These are phyloP conservation scores for Drosophila nebulosa DNA, from an alignment of 1,140 invertebrate genomes.

Conservation along the genomic window DNA sequence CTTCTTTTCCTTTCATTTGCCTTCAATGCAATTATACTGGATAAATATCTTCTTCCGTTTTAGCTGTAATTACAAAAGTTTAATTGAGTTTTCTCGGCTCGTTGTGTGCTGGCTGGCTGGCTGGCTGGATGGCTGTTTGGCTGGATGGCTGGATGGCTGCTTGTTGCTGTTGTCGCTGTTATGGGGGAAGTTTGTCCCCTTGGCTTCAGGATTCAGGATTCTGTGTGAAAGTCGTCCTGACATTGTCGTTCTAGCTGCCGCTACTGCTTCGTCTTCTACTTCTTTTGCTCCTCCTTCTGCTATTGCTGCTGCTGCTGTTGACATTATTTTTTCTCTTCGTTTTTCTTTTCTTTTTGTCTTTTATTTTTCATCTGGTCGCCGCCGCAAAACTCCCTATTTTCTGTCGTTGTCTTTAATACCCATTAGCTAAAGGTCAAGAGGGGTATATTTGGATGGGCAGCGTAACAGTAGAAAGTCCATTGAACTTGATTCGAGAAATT, in stretches of 20 bases:
- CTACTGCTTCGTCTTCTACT: conserved; percentile 10
- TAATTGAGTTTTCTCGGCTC: conserved; percentile 81
- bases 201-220: conserved; percentile 28
- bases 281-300: conserved; percentile 1
- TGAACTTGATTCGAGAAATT: too few relatives aligned
- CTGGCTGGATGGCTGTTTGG: neutral
- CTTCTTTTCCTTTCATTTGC: conserved; percentile 79
- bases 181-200: conserved; percentile 60
- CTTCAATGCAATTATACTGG: conserved; percentile 81
- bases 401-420: conserved; percentile 1
- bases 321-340: conserved; percentile 39
- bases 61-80: conserved; percentile 81
- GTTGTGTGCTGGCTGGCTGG: conserved; percentile 54
- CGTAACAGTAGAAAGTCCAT: too few relatives aligned
- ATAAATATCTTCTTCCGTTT: conserved; percentile 81
- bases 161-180: conserved; percentile 29
- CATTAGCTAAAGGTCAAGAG: neutral
- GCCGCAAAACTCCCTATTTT: conserved; percentile 5
- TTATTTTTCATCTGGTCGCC: neutral
- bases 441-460: too few relatives aligned
- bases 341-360: neutral
- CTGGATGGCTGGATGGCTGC: neutral
- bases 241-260: conserved; percentile 35
- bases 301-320: conserved; percentile 34
- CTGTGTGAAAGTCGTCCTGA: conserved; percentile 60